phyloP scores from a whole-genome alignment of 1,140 invertebrate species.

The Drosophila kanapiae region DNA sequence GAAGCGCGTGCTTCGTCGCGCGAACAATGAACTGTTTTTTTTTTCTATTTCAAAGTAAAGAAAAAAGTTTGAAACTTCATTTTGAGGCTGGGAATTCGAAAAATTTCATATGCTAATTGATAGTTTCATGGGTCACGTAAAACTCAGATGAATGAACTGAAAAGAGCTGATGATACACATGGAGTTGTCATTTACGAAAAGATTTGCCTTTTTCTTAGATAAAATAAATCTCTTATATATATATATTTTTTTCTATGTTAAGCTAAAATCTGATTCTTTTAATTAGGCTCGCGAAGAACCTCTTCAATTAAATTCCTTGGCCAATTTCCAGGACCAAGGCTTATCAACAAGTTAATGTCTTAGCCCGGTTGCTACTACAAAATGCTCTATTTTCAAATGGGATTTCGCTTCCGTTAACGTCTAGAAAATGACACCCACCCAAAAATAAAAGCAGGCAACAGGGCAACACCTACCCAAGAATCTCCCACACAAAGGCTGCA shows the following conservation, averaged over 20 bases:
- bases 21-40: conserved; percentile 53
- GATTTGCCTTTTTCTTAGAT: background rate
- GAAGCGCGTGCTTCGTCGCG: conserved; percentile 37
- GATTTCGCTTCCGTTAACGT: conserved; percentile 14
- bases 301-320: background rate
- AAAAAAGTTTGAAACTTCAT: conserved; percentile 41
- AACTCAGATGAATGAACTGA: conserved; percentile 44
- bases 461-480: conserved; percentile 42
- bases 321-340: background rate
- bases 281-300: background rate
- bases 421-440: conserved; percentile 40
- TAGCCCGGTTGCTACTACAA: conserved; percentile 30
- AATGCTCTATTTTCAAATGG: conserved; percentile 38
- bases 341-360: conserved; percentile 16
- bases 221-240: background rate
- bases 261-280: background rate
- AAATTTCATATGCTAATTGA: conserved; percentile 65
- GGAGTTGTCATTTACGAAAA: background rate
- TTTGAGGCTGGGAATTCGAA: conserved; percentile 51
- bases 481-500: conserved; percentile 58
- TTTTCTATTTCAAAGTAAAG: conserved; percentile 17
- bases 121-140: conserved; percentile 40
- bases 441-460: conserved; percentile 6
- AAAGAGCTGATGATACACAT: background rate
- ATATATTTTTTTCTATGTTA: background rate